A percentile compares a stretch with the other conserved stretches of the same genome.
Conservation (phyloP, 92 coral and sea anemone genomes). For the Phenganax marumi region DNA sequence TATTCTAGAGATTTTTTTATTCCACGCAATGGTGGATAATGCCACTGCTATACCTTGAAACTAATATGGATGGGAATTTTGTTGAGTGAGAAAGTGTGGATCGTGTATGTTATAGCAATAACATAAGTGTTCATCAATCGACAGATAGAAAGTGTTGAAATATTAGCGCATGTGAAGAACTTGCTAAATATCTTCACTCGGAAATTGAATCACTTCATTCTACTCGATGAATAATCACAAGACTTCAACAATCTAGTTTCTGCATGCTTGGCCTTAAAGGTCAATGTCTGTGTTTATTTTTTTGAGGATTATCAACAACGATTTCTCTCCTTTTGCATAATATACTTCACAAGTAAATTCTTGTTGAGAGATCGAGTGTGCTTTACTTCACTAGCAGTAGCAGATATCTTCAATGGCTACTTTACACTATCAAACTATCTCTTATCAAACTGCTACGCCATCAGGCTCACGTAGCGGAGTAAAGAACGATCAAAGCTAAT, state of each 20-base stretch:
- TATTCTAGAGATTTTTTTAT: not conserved
- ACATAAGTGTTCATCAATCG: not conserved
- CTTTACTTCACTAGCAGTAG: not conserved
- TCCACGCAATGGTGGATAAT: not conserved
- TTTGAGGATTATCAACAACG: not conserved
- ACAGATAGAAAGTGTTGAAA: slow-evolving; percentile 16
- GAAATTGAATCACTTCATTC: slow-evolving; percentile 10
- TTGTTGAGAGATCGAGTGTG: not conserved
- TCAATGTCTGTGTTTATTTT: not conserved
- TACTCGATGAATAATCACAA: slow-evolving; percentile 8
- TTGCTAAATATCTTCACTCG: slow-evolving; percentile 10
- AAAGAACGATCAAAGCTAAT: too few relatives aligned
- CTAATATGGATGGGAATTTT: not conserved
- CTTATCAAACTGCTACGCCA: too few relatives aligned
- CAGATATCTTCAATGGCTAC: not conserved
- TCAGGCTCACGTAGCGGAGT: too few relatives aligned
- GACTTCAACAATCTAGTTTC: slow-evolving; percentile 7
- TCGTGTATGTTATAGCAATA: too few relatives aligned
- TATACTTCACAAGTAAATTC: not conserved
- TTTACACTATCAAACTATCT: too few relatives aligned
- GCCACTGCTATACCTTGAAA: too few relatives aligned
- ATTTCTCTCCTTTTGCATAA: not conserved
- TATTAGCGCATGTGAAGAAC: not conserved
- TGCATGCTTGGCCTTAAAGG: not conserved
- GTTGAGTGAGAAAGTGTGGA: too few relatives aligned